Conservation (phyloP, 2,888 invertebrate species). For the Hermaeophaga mercurialis region DNA sequence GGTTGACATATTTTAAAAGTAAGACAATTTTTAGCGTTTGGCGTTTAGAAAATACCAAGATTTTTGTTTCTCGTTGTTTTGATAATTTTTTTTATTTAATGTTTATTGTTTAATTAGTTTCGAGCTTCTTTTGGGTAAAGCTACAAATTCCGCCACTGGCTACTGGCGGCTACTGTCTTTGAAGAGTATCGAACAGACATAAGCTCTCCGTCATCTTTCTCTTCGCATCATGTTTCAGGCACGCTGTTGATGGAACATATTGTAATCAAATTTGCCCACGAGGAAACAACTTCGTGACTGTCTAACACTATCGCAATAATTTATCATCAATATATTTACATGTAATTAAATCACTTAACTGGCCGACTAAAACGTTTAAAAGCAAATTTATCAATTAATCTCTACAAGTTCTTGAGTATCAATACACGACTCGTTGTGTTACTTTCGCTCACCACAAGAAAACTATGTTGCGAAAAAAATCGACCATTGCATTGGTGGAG, state of each 20-base stretch:
- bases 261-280: slow-evolving; percentile 22
- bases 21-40: too few species aligned
- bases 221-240: slow-evolving; percentile 4
- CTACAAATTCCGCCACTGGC: too few species aligned
- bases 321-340: slow-evolving; percentile 43
- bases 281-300: slow-evolving; percentile 39
- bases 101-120: too few species aligned
- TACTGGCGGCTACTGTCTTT: slow-evolving; percentile 6
- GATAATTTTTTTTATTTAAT: too few species aligned
- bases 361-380: slow-evolving; percentile 36
- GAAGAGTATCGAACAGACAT: background rate
- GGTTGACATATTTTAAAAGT: too few species aligned
- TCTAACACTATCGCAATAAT: slow-evolving; percentile 36
- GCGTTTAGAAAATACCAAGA: too few species aligned
- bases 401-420: slow-evolving; percentile 30
- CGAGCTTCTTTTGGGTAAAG: too few species aligned
- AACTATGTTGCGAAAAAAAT: background rate
- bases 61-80: too few species aligned
- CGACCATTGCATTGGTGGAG: slow-evolving; percentile 1
- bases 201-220: slow-evolving; percentile 7
- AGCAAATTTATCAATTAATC: slow-evolving; percentile 31
- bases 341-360: slow-evolving; percentile 42
- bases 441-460: slow-evolving; percentile 23
- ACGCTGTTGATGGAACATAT: slow-evolving; percentile 14
- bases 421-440: slow-evolving; percentile 32